phyloP scores from a whole-genome alignment of 2,797 vertebrate species.

The Tangara arthus region DNA sequence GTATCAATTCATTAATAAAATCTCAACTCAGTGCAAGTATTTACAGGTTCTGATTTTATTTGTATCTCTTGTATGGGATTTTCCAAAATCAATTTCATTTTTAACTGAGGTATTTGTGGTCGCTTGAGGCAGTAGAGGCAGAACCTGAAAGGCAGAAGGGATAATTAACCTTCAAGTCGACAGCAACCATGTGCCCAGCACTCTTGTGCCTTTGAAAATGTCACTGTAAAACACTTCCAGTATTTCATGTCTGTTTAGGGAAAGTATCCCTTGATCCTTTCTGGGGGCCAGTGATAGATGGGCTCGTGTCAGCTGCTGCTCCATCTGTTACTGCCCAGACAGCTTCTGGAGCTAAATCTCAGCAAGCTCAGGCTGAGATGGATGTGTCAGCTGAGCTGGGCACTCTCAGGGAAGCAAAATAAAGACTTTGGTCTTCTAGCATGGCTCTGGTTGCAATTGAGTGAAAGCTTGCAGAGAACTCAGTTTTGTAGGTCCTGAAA shows the following conservation, averaged over 20 bases:
- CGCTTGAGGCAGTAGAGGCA: background rate
- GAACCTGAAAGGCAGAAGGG: background rate
- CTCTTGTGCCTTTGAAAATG: background rate
- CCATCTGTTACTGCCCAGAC: background rate
- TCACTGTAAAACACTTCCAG: background rate
- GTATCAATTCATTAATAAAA: background rate
- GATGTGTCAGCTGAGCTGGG: conserved; percentile 11
- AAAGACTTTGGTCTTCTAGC: background rate
- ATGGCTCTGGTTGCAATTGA: background rate
- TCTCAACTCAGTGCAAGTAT: background rate
- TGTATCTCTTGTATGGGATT: background rate
- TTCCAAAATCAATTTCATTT: background rate
- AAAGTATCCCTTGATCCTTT: conserved; percentile 15
- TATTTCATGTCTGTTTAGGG: background rate
- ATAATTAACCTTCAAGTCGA: background rate
- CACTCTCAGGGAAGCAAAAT: background rate
- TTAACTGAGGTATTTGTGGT: background rate
- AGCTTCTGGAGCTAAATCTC: background rate
- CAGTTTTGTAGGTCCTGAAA: background rate
- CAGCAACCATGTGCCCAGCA: background rate
- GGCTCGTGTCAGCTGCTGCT: conserved; percentile 25
- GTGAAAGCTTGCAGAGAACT: background rate
- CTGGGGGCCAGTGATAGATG: conserved; percentile 4
- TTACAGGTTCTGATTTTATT: background rate
- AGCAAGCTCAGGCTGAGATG: background rate